Evolutionary conservation across 2,888 invertebrate genomes (phyloP), one percentile per base, ranked within the genome.

Genomic region (Erebia palarica): DNA sequence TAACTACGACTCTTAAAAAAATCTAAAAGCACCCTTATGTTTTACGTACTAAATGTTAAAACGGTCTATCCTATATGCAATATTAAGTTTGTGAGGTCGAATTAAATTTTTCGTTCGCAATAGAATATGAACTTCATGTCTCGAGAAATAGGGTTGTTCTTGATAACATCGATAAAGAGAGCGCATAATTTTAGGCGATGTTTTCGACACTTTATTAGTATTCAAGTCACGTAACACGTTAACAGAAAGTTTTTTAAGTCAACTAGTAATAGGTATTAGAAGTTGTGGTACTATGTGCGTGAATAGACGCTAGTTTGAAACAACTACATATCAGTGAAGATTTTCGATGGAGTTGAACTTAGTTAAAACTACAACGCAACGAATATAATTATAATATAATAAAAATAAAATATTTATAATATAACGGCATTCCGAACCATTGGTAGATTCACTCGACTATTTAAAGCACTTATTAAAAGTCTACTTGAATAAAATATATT

Each of bases 181-280:
- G 55, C 60, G 51, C 60, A 67, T 70, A 72, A 75, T 75, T 76
- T 74, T 71, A 75, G 72, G 60, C 67, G 69, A 71, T 65, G 75
- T 75, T 77, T 77, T 76, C 74, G 75, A 74, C 75, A 77, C 77
- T 75, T 76, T 73, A 76, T 77, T 76, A 75, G 75, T 73, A 76
- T 78, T 76, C 77, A 58, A 65, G 78, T 76, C 78, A 78, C 78
- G 78, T 65, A 75, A 66, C 51, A 47, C 16, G 65, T 69, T 69
- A 71, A 67, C 74, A 73, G 72, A 76, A 76, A 76, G 77, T 77
- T 74, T 72, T 76, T 66, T 57, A 75, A 76, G 76, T 73, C 74
- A 76, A 76, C 75, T 74, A 76, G 73, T 76, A 70, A 64, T 69
- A 36, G 36, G 36, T 36, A 59, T 69, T 65, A 53, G 61, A 65